Evolutionary conservation across 1,140 invertebrate genomes (phyloP).

Genomic region (Hylaeus volcanicus): DNA sequence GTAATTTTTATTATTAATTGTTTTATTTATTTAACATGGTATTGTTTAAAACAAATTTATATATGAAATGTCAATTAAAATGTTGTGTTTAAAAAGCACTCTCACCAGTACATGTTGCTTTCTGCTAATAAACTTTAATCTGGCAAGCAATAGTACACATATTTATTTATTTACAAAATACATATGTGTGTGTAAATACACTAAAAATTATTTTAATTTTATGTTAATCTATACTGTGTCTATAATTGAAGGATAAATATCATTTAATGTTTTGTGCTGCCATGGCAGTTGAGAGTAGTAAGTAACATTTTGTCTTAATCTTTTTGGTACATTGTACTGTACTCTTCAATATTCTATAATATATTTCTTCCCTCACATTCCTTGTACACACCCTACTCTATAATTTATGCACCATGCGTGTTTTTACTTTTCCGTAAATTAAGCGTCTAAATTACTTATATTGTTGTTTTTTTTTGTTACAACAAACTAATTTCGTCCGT

Average conservation of each 20-base stretch:
- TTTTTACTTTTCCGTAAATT: background rate
- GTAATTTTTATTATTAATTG: constrained; percentile 70
- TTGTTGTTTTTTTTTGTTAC: background rate
- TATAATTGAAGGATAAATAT: constrained; percentile 53
- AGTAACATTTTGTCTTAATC: constrained; percentile 65
- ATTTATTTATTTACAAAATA: constrained; percentile 31
- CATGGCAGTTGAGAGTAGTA: constrained; percentile 76
- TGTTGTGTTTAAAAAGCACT: constrained; percentile 30
- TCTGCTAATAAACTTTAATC: constrained; percentile 18
- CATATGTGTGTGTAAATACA: constrained; percentile 35
- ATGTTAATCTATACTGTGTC: background rate
- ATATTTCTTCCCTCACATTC: background rate
- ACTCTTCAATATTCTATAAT: constrained; percentile 11
- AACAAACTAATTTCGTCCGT: background rate
- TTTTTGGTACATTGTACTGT: constrained; percentile 28
- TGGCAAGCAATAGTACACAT: constrained; percentile 28
- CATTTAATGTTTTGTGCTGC: constrained; percentile 70
- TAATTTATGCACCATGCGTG: constrained; percentile 4
- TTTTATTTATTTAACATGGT: constrained; percentile 13
- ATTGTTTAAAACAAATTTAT: background rate
- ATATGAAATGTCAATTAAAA: background rate
- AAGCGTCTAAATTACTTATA: constrained; percentile 19
- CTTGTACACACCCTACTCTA: background rate
- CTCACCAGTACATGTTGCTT: constrained; percentile 20
- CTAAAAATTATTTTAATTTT: constrained; percentile 5